Base-by-base conservation (phyloP, 2,888 invertebrate species). In the Erynnis tages region DNA sequence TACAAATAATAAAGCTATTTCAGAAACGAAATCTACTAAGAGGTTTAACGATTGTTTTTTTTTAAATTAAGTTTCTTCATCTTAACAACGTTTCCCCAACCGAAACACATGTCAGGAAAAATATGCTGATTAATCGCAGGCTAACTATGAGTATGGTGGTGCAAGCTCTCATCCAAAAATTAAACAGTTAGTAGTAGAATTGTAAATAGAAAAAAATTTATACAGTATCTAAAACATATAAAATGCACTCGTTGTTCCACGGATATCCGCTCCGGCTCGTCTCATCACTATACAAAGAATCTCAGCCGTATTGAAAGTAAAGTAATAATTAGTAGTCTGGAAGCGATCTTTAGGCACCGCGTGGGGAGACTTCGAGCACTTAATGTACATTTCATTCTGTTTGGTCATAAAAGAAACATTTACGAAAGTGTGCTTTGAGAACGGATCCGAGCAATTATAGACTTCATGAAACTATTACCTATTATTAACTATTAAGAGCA, bases 181-280 rank as follows among this genome's bases (percentile, higher is more conserved):
- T n/a, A n/a, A n/a, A n/a, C n/a, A n/a, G n/a, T 21, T 21, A 4
- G 21, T 21, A 29, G 4, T 4, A 32, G n/a, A 6, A 34, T 8
- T 16, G 16, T 16, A 34, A 16, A 19, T 8, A 37, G 19, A 10
- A 11, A 37, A 10, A 46, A 27, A 37, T 16, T 11, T 35, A 17
- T 14, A 21, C n/a, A 34, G 1, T 13, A 6, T 13, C 13, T 11
- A 13, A 13, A 7, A 11, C 21, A 8, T 30, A 19, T 7, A 44
- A 21, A 21, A 45, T 45, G 45, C 34, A 46, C 17, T 46, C 8
- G 8, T 37, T 47, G 61, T 68, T 69, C 73, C 73, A 70, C 79
- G 83, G 86, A 84, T 81, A 79, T 85, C 87, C 85, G 83, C 66
- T 67, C 67, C 63, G 71, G 23, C 30, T 10, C 25, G 17, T 49